Conservation (phyloP, 2,888 invertebrate species). For the Anoplius nigerrimus region DNA sequence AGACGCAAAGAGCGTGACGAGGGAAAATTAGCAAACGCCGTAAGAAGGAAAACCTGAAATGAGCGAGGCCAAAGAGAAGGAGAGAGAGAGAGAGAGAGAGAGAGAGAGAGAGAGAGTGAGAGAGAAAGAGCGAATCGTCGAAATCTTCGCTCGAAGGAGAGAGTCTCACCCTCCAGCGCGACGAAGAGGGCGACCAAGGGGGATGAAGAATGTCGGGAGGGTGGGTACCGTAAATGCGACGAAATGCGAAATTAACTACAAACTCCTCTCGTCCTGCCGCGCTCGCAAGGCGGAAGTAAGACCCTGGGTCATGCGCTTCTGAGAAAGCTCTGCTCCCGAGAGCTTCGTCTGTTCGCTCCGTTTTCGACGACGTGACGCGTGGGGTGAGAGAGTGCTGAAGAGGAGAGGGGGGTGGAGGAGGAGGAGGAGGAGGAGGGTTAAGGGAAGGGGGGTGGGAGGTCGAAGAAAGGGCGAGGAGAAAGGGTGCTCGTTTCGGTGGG, state of each 20-base stretch:
- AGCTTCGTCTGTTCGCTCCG: slow-evolving; percentile 11
- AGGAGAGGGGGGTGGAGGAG: not conserved
- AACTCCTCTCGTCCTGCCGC: slow-evolving; percentile 35
- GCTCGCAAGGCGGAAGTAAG: slow-evolving; percentile 41
- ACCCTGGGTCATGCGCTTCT: slow-evolving; percentile 35
- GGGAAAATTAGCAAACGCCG: too few species aligned
- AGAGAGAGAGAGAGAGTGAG: not conserved
- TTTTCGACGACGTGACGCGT: slow-evolving; percentile 5
- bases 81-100: slow-evolving; percentile 16
- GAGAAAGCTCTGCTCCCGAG: not conserved
- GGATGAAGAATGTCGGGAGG: too few species aligned
- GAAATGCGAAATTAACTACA: slow-evolving; percentile 57
- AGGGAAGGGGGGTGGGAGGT: slow-evolving; percentile 10
- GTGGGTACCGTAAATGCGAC: slow-evolving; percentile 44
- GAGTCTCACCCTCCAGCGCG: too few species aligned
- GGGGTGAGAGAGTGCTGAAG: slow-evolving; percentile 4
- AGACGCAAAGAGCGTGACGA: not conserved
- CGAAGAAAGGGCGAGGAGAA: slow-evolving; percentile 8
- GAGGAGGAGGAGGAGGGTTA: not conserved
- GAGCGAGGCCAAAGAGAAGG: not conserved
- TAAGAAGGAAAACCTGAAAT: not conserved
- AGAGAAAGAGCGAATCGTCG: too few species aligned
- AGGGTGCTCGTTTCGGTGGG: slow-evolving; percentile 5
- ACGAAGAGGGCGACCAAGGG: too few species aligned
- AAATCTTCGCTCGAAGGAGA: too few species aligned